A percentile compares a stretch with the other conserved stretches of the same genome.
phyloP scores from a whole-genome alignment of 2,888 invertebrate species.

The Athetis lepigone region DNA sequence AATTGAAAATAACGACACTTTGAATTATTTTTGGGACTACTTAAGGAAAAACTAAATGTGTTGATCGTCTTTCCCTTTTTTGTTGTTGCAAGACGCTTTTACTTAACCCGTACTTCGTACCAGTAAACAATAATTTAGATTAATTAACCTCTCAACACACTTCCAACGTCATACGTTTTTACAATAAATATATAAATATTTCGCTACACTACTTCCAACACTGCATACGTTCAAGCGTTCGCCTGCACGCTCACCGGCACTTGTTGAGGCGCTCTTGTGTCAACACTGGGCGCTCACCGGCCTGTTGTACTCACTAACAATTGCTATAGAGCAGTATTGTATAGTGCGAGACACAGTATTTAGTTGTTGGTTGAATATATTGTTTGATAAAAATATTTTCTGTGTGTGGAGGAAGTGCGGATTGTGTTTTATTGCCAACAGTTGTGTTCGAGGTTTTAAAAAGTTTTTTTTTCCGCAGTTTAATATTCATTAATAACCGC shows the following conservation, averaged over 20 bases:
- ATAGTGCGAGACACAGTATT: neutral
- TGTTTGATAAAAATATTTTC: no score
- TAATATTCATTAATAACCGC: no score
- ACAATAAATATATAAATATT: neutral
- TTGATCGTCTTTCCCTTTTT: no score
- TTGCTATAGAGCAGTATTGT: conserved; percentile 1
- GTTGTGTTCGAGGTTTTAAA: no score
- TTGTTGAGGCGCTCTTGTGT: conserved; percentile 24
- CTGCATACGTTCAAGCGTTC: conserved; percentile 6
- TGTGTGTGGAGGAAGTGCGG: neutral
- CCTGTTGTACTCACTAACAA: conserved; percentile 15
- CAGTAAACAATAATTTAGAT: neutral
- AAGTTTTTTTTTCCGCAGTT: no score
- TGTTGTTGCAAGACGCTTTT: no score
- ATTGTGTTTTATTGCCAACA: neutral
- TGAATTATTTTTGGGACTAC: no score
- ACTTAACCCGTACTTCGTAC: no score
- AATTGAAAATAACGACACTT: no score
- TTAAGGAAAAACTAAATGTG: no score
- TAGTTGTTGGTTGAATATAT: no score
- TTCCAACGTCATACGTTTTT: neutral
- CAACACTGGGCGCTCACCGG: conserved; percentile 2
- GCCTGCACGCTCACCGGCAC: conserved; percentile 14
- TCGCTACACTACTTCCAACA: neutral
- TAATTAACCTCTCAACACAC: neutral